A percentile compares a stretch with the other conserved stretches of the same genome.
phyloP scores from a whole-genome alignment of 2,888 invertebrate genomes.

The Macropis europaea region DNA sequence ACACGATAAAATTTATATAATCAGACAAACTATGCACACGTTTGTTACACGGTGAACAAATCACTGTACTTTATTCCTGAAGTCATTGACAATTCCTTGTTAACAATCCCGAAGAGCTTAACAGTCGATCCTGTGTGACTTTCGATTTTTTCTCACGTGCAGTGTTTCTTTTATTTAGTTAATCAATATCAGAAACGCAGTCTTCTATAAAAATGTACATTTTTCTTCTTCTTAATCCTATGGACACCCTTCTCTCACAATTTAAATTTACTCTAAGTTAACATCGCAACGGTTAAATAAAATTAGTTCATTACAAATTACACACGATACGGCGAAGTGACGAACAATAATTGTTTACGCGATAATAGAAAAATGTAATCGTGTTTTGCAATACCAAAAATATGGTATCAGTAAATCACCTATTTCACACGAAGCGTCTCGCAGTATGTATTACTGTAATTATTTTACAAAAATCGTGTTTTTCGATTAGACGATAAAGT shows the following conservation, averaged over 20 bases:
- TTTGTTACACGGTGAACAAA: conserved; percentile 14
- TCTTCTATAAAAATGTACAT: not conserved
- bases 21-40: conserved; percentile 8
- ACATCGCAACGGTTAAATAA: not conserved
- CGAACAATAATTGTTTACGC: too few relatives aligned
- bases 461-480: too few relatives aligned
- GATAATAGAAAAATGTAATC: too few relatives aligned
- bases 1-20: conserved; percentile 9
- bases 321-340: too few relatives aligned
- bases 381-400: too few relatives aligned
- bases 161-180: not conserved
- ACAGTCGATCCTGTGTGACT: not conserved
- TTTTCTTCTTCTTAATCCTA: conserved; percentile 9
- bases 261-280: not conserved
- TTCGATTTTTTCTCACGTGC: not conserved
- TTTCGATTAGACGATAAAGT: too few relatives aligned
- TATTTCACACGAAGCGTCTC: too few relatives aligned
- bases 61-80: not conserved
- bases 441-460: too few relatives aligned
- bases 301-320: too few relatives aligned
- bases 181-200: not conserved
- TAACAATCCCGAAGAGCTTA: not conserved
- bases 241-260: not conserved
- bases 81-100: conserved; percentile 22
- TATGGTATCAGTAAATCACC: too few relatives aligned